Conservation (phyloP, 2,888 invertebrate genomes). For the Carterocephalus palaemon region DNA sequence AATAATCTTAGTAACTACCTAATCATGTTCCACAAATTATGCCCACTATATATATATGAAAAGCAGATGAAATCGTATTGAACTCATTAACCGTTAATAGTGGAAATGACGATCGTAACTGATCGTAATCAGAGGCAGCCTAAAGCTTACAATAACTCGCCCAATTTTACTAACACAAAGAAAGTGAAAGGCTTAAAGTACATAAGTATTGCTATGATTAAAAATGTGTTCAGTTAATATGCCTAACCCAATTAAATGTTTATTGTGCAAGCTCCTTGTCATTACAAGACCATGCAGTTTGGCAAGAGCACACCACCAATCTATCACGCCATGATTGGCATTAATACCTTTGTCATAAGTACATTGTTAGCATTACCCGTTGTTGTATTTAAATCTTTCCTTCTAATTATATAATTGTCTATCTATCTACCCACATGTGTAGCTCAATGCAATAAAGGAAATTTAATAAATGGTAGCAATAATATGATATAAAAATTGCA, state of each 20-base stretch:
- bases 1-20: no score
- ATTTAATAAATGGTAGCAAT: no score
- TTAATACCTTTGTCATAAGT: conserved; percentile 54
- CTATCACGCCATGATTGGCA: conserved; percentile 56
- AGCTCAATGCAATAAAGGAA: no score
- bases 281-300: conserved; percentile 58
- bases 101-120: no score
- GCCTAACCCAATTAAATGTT: conserved; percentile 67
- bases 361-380: conserved; percentile 44
- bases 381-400: no score
- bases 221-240: conserved; percentile 64
- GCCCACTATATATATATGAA: no score
- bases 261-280: conserved; percentile 64
- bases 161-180: conserved; percentile 50
- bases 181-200: conserved; percentile 65
- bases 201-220: conserved; percentile 59
- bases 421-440: no score
- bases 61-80: no score
- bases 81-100: no score
- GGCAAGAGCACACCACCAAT: conserved; percentile 55
- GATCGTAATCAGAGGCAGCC: conserved; percentile 4
- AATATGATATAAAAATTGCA: no score
- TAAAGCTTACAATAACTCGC: conserved; percentile 34
- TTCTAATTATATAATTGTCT: no score
- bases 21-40: background rate